Conservation (phyloP, 2,797 vertebrate species). For the Ambastaia sidthimunki region DNA sequence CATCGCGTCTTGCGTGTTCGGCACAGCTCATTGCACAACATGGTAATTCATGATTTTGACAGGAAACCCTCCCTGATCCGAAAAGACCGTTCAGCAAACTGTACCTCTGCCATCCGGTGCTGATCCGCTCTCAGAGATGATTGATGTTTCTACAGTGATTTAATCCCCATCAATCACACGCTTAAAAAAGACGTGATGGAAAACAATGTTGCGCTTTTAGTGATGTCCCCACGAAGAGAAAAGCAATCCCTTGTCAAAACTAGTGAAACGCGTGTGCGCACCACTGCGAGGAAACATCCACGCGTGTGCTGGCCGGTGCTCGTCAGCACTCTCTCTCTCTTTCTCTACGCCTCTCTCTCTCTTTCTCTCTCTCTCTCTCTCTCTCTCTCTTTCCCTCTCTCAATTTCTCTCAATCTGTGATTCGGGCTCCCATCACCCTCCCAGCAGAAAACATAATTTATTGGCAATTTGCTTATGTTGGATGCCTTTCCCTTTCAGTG, state of each 20-base stretch:
- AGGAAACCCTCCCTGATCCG: constrained; percentile 24
- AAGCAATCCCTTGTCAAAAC: constrained; percentile 35
- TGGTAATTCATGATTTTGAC: constrained; percentile 41
- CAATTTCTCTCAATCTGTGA: constrained; percentile 15
- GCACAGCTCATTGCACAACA: constrained; percentile 44
- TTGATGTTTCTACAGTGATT: constrained; percentile 49
- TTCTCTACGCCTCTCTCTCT: constrained; percentile 30
- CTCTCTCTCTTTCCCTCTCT: too few species aligned
- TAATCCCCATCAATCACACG: constrained; percentile 50
- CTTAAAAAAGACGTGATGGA: constrained; percentile 12
- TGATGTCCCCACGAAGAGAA: constrained; percentile 30
- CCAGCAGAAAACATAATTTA: constrained; percentile 61
- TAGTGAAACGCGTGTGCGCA: constrained; percentile 35
- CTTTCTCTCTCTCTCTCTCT: too few species aligned
- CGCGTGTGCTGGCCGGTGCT: constrained; percentile 33
- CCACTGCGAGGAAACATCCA: constrained; percentile 18
- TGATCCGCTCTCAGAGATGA: constrained; percentile 43
- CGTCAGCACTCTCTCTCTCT: constrained; percentile 39
- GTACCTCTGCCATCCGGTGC: constrained; percentile 53
- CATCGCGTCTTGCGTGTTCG: constrained; percentile 37
- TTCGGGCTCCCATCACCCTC: constrained; percentile 49
- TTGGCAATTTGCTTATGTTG: constrained; percentile 62
- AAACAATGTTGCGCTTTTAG: constrained; percentile 25
- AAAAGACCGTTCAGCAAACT: constrained; percentile 40
- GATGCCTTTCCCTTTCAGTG: constrained; percentile 47